A percentile compares a stretch with the other conserved stretches of the same genome.
phyloP scores from a whole-genome alignment of 2,113 vertebrate genomes.

The Odontesthes bonariensis region DNA sequence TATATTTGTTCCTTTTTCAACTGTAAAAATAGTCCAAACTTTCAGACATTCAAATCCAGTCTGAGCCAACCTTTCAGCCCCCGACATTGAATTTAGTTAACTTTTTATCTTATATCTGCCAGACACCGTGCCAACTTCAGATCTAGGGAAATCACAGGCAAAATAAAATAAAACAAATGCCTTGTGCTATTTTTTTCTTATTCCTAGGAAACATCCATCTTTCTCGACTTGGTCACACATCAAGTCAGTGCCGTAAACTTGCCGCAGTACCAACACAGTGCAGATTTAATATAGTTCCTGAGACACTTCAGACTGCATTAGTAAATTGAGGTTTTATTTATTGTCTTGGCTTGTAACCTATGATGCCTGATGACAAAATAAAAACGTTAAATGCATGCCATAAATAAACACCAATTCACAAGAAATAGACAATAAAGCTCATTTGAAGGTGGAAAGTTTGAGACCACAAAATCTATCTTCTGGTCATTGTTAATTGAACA shows the following conservation, averaged over 20 bases:
- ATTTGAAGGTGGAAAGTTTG: constrained; percentile 35
- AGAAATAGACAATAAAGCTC: constrained; percentile 37
- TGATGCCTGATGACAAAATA: constrained; percentile 35
- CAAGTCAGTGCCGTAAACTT: background rate
- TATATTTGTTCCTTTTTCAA: too few species aligned
- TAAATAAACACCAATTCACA: constrained; percentile 24
- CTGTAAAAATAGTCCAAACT: background rate
- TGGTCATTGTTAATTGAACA: constrained; percentile 66
- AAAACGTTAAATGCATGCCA: constrained; percentile 43
- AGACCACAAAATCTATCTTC: constrained; percentile 56
- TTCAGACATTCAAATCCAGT: constrained; percentile 10
- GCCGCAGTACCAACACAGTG: background rate
- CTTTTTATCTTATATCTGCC: constrained; percentile 15
- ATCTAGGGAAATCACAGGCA: background rate
- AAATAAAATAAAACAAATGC: background rate
- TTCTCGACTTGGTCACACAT: background rate
- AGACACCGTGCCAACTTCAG: constrained; percentile 5
- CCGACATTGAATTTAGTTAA: constrained; percentile 25
- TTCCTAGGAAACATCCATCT: background rate
- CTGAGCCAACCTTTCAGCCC: constrained; percentile 5
- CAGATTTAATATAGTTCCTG: constrained; percentile 18
- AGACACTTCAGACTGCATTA: constrained; percentile 18
- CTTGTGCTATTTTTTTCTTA: background rate
- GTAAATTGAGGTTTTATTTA: constrained; percentile 26
- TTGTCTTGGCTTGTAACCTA: constrained; percentile 29